Conservation (phyloP, 2,888 invertebrate species). For the Tipula confusa region DNA sequence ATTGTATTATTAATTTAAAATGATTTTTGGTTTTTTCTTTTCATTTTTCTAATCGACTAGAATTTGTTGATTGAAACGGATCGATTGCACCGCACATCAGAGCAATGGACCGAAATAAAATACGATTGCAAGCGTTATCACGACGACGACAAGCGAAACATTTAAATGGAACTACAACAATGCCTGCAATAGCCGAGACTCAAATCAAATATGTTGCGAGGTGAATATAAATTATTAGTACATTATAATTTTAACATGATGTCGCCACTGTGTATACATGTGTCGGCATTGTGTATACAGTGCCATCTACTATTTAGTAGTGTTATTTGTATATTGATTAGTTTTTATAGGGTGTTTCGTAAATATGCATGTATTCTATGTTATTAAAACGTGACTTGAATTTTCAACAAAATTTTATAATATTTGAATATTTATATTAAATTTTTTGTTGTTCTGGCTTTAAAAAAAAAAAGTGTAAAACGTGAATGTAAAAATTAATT, state of each 20-base stretch:
- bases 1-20: neutral
- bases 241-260: neutral
- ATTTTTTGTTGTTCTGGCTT: neutral
- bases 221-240: neutral
- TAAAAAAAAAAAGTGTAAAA: neutral
- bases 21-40: too few species aligned
- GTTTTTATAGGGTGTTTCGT: neutral
- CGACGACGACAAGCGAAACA: neutral
- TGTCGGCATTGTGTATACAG: too few species aligned
- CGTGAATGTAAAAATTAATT: neutral
- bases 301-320: neutral
- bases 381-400: neutral
- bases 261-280: neutral
- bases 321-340: neutral
- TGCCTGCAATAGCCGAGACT: neutral
- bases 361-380: neutral
- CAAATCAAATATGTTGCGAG: constrained; percentile 7
- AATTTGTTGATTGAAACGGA: neutral
- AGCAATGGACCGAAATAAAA: constrained; percentile 20
- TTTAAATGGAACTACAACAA: neutral
- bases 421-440: neutral
- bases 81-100: neutral
- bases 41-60: neutral
- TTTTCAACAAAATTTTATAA: neutral
- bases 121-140: neutral